These are phyloP conservation scores for Drosophila insularis DNA, from an alignment of 1,140 invertebrate genomes.

Conservation along the genomic window DNA sequence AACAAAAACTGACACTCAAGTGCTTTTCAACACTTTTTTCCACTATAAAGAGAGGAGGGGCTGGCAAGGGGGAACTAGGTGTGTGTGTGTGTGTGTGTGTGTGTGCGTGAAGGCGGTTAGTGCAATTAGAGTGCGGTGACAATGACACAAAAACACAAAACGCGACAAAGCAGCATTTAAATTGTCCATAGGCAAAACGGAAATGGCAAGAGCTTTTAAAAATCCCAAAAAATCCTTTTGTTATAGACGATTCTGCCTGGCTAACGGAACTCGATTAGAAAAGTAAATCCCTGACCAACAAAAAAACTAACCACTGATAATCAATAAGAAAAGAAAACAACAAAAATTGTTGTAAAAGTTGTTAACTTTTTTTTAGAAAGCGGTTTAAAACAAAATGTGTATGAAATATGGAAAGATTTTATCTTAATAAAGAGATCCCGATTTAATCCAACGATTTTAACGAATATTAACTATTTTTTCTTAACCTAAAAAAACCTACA, in stretches of 20 bases:
- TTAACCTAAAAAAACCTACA: too few species aligned
- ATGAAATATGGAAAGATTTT: too few species aligned
- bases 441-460: too few species aligned
- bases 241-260: background rate
- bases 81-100: slow-evolving; percentile 22
- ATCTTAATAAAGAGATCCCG: too few species aligned
- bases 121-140: slow-evolving; percentile 77
- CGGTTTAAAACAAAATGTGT: too few species aligned
- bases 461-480: too few species aligned
- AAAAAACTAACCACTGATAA: background rate
- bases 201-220: slow-evolving; percentile 60
- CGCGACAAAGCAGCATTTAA: slow-evolving; percentile 64
- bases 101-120: slow-evolving; percentile 54
- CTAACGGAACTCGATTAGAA: background rate
- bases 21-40: slow-evolving; percentile 57
- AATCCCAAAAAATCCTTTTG: slow-evolving; percentile 29
- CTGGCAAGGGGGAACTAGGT: background rate
- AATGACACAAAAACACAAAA: slow-evolving; percentile 66
- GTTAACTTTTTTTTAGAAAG: too few species aligned
- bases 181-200: slow-evolving; percentile 34
- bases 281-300: background rate
- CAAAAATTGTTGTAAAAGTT: too few species aligned
- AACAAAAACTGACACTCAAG: slow-evolving; percentile 65
- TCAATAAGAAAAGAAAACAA: too few species aligned
- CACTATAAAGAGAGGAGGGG: background rate